phyloP scores from a whole-genome alignment of 2,797 vertebrate species.

The Parotocinclus haroldoi region DNA sequence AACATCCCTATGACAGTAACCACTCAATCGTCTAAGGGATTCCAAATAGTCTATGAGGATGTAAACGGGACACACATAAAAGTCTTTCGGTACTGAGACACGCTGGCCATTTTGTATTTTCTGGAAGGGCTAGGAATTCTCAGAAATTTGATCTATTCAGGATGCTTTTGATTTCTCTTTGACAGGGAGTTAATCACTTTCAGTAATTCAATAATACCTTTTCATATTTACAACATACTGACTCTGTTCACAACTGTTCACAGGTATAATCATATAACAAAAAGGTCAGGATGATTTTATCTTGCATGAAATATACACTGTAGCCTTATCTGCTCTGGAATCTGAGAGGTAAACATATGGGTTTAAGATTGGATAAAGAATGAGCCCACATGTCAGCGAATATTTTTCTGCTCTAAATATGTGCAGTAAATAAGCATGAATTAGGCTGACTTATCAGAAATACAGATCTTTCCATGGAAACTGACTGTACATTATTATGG shows the following conservation, averaged over 20 bases:
- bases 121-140: no score
- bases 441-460: conserved; percentile 1
- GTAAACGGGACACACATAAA: no score
- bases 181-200: background rate
- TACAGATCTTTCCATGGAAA: background rate
- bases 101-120: no score
- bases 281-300: conserved; percentile 29
- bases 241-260: conserved; percentile 25
- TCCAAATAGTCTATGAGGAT: no score
- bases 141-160: no score
- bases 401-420: conserved; percentile 19
- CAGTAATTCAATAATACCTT: background rate
- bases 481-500: background rate
- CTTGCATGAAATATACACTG: conserved; percentile 19
- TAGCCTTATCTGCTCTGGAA: conserved; percentile 23
- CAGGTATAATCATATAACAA: conserved; percentile 11
- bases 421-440: conserved; percentile 16
- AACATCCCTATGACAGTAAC: no score
- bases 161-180: no score
- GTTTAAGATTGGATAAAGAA: background rate
- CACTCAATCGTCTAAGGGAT: no score
- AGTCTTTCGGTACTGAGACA: no score
- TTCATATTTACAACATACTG: conserved; percentile 27
- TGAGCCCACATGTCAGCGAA: conserved; percentile 11
- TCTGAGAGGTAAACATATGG: conserved; percentile 28